phyloP scores from a whole-genome alignment of 2,113 vertebrate species.

The Trachemys scripta region DNA sequence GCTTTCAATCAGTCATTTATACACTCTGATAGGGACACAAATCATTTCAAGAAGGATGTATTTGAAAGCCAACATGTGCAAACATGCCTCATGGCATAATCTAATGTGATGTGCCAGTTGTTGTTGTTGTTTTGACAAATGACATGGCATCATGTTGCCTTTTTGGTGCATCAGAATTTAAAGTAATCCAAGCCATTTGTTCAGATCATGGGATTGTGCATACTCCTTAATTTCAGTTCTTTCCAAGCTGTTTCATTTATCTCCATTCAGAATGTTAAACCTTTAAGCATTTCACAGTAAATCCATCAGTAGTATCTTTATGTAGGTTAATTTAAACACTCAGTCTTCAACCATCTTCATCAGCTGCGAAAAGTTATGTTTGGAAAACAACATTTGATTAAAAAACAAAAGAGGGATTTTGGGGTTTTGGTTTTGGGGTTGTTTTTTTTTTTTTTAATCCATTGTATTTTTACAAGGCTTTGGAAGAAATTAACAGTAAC shows the following conservation, averaged over 20 bases:
- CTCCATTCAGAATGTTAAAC: background rate
- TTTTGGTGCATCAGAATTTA: background rate
- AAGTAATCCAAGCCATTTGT: background rate
- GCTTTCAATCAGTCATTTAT: background rate
- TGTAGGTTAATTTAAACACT: background rate
- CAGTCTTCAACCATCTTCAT: background rate
- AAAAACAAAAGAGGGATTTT: background rate
- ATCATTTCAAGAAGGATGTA: background rate
- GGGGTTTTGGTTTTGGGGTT: no score
- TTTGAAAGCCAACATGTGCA: background rate
- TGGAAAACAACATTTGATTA: background rate
- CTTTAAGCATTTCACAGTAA: background rate
- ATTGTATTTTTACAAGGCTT: background rate
- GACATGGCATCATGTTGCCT: background rate
- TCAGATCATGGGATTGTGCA: background rate
- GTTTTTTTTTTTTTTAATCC: no score
- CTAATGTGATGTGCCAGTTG: background rate
- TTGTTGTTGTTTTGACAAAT: background rate
- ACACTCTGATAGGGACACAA: background rate
- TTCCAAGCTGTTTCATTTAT: no score
- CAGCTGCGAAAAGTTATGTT: background rate
- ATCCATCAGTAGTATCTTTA: background rate
- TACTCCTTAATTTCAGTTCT: background rate
- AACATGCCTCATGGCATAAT: background rate
- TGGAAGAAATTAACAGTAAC: background rate